Evolutionary conservation across 2,113 vertebrate species (phyloP), one percentile per base, ranked within the genome.

Genomic region (Lipotes vexillifer): DNA sequence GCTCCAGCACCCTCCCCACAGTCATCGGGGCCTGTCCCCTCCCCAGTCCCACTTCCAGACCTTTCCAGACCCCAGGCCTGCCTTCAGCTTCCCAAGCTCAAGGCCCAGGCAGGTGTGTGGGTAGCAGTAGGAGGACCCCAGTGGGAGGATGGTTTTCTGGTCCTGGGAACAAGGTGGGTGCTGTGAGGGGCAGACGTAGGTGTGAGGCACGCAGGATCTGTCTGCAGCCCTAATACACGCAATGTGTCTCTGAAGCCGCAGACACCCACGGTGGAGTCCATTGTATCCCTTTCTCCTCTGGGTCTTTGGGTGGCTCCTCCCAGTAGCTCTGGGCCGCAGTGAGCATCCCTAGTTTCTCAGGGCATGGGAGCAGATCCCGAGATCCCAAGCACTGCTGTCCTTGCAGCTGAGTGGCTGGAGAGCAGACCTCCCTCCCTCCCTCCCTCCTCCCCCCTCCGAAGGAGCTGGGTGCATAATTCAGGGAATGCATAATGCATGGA

Each of bases 401-500:
- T 96, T 96, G 97, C 95, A 98, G 97, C 96, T 90, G 29, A 93
- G 97, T 97, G 96, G 97, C 95, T 71, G 90, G 97, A 98, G 97
- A 96, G 97, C 96, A 96, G 96, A 44, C 46, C 94, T 98, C 95
- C 95, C 92, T 69, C 52, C 59, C 59, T 61, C 36, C 92, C 88
- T 59, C 96, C 38, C 85, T 52, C 52, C 88, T 71, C 88, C 38
- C 89, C 55, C 52, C 92, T 81, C 41, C 27, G 94, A 97, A 90
- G 93, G 68, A 98, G 96, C 96, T 66, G 90, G 96, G 92, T 97
- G 97, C 98, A 98, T 98, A 98, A 99, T 98, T 98, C 98, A 98
- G 94, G 98, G 98, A 93, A 98, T 98, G 97, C 97, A 98, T 98
- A 98, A 98, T 98, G 97, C 98, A 98, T 98, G 98, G 98, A 98